Evolutionary conservation across 2,888 invertebrate species (phyloP).

Genomic region (Pandemis heparana): DNA sequence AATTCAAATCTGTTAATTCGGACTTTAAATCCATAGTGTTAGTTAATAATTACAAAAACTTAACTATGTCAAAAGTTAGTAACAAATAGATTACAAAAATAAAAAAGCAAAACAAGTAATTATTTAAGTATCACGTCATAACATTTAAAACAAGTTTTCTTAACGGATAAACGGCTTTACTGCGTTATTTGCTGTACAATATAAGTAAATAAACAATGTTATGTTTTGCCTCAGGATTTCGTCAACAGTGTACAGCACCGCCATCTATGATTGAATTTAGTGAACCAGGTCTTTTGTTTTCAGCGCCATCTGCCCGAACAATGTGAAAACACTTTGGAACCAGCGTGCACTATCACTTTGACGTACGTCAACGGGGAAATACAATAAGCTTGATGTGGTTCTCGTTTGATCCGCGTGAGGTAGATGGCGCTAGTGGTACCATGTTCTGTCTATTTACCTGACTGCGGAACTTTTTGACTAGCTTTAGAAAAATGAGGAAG

Average conservation of each 20-base stretch:
- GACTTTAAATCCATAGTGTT: no score
- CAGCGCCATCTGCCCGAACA: slow-evolving; percentile 13
- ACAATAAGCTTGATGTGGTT: not conserved
- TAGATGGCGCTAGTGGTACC: slow-evolving; percentile 33
- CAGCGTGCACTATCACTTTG: not conserved
- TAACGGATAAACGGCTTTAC: no score
- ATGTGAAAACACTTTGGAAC: not conserved
- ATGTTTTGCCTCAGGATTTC: not conserved
- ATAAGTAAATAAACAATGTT: not conserved
- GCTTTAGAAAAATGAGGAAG: no score
- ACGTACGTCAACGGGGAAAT: not conserved
- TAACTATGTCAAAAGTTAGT: no score
- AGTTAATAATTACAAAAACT: no score
- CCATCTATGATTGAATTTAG: slow-evolving; percentile 18
- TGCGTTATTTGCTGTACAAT: not conserved
- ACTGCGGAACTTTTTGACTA: slow-evolving; percentile 14
- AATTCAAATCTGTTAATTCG: no score
- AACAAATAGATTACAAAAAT: no score
- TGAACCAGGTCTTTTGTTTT: not conserved
- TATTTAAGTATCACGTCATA: no score
- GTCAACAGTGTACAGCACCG: not conserved
- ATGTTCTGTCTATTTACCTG: slow-evolving; percentile 12
- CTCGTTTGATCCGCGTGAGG: not conserved
- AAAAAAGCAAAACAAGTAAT: no score
- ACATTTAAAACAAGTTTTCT: no score